Evolutionary conservation across 2,113 vertebrate genomes (phyloP).

Genomic region (Pelobates fuscus): DNA sequence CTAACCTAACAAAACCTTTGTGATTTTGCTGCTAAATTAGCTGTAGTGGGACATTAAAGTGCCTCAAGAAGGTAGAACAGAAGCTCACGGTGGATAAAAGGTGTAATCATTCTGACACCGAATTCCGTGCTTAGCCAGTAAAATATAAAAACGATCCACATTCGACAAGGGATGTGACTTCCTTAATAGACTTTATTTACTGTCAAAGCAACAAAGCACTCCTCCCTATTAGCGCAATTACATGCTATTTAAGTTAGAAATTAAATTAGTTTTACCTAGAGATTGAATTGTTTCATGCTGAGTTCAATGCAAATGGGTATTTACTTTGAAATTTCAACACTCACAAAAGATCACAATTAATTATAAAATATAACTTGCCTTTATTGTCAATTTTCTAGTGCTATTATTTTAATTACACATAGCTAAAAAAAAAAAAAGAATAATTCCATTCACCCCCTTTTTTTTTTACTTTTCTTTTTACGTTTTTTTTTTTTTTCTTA

Average conservation of each 20-base stretch:
- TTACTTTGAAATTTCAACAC: background rate
- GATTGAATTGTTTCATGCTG: conserved; percentile 14
- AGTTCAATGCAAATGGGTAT: background rate
- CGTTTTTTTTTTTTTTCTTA: too few relatives aligned
- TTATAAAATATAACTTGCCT: too few relatives aligned
- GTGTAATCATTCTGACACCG: conserved; percentile 63
- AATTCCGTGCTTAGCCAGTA: conserved; percentile 63
- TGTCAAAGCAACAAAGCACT: conserved; percentile 60
- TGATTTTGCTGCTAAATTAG: conserved; percentile 65
- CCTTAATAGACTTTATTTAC: conserved; percentile 69
- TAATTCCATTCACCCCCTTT: too few relatives aligned
- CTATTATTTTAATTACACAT: too few relatives aligned
- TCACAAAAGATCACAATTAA: too few relatives aligned
- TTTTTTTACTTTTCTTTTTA: too few relatives aligned
- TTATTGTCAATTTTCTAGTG: too few relatives aligned
- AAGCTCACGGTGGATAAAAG: conserved; percentile 63
- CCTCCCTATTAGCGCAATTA: conserved; percentile 62
- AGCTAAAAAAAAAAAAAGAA: too few relatives aligned
- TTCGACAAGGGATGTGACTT: conserved; percentile 62
- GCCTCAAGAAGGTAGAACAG: conserved; percentile 60
- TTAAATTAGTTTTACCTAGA: conserved; percentile 56
- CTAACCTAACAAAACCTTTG: conserved; percentile 63
- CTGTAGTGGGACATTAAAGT: conserved; percentile 68
- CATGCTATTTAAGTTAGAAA: conserved; percentile 62
- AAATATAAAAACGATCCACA: conserved; percentile 63